Evolutionary conservation across 2,113 vertebrate species (phyloP), one percentile per base, ranked within the genome.

Genomic region (Phrynocephalus versicolor): DNA sequence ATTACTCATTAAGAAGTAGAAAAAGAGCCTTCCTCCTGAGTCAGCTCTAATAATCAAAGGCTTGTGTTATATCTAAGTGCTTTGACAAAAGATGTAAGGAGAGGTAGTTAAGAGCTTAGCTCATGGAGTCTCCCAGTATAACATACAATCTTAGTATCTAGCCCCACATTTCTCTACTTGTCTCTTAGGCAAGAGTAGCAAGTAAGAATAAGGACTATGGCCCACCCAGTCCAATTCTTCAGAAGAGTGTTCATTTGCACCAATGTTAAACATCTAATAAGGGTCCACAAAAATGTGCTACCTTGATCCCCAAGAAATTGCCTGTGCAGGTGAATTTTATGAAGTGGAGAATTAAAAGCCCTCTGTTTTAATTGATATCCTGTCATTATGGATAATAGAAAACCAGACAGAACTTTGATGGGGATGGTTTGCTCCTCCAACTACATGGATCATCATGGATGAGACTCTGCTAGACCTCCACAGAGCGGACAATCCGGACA

Each of bases 11-110:
- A 18, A 21, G 45, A 51, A 51, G 45, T 51, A 10, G 45, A 51
- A 51, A 67, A 30, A 62, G 41, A 33, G 62, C 35, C 23, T 70
- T 33, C 51, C 37, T 51, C 55, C 51, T 70, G 55, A 67, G 37
- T 35, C 19, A 45, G 19, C 64, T 76, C 72, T 87, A 82, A 87
- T 87, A 39, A 87, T 18, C 51, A 87, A 77, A 58, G 58, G 18
- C 71, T 81, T 76, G 45, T 33, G 19, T 82, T 77, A 45, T 77
- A 41, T 82, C 64, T 60, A 41, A 57, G 39, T 45, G 41, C 72
- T 86, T 81, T 57, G 71, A 74, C 39, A 76, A 84, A 81, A 82
- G 27, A 75, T 81, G 85, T 62, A 74, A 83, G 74, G 55, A 86
- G 70, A 39, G n/a, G 14, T 70, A 33, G 76, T 82, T 58, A 70